Evolutionary conservation across 2,888 invertebrate species (phyloP).

Genomic region (Coremacera marginata): DNA sequence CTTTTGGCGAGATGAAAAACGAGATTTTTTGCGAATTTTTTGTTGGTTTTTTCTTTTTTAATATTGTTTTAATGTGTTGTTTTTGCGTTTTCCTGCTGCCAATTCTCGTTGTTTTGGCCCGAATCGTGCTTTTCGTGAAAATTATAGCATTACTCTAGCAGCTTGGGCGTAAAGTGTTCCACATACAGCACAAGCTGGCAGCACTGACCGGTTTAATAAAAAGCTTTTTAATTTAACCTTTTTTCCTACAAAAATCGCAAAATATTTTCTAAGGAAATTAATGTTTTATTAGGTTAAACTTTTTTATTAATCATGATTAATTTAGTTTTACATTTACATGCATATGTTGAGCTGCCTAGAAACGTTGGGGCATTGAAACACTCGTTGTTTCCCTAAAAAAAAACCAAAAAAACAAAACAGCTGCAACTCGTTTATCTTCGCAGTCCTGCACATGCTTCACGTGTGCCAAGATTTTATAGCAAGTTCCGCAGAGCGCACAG

Average conservation of each 20-base stretch:
- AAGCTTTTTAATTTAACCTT: neutral
- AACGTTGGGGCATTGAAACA: neutral
- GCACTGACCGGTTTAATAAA: neutral
- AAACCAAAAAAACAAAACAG: too few species aligned
- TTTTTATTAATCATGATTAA: neutral
- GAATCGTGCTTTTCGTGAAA: conserved; percentile 4
- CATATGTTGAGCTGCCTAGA: neutral
- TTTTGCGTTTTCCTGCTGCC: neutral
- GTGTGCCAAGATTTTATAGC: conserved; percentile 1
- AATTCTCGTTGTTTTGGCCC: conserved; percentile 12
- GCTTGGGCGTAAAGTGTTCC: too few species aligned
- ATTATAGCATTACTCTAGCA: too few species aligned
- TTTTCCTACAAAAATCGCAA: neutral
- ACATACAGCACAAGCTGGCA: neutral
- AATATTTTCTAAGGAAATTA: neutral
- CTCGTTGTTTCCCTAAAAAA: neutral
- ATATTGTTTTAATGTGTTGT: neutral
- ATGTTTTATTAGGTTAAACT: neutral
- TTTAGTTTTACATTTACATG: neutral
- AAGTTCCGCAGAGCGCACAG: neutral
- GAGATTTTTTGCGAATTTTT: neutral
- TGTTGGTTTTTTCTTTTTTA: neutral
- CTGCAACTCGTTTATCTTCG: neutral
- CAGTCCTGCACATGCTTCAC: neutral
- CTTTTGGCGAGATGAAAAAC: conserved; percentile 29